A percentile compares a stretch with the other conserved stretches of the same genome.
These are phyloP conservation scores for Grallaria varia DNA, from an alignment of 2,113 vertebrate species.

Conservation along the genomic window DNA sequence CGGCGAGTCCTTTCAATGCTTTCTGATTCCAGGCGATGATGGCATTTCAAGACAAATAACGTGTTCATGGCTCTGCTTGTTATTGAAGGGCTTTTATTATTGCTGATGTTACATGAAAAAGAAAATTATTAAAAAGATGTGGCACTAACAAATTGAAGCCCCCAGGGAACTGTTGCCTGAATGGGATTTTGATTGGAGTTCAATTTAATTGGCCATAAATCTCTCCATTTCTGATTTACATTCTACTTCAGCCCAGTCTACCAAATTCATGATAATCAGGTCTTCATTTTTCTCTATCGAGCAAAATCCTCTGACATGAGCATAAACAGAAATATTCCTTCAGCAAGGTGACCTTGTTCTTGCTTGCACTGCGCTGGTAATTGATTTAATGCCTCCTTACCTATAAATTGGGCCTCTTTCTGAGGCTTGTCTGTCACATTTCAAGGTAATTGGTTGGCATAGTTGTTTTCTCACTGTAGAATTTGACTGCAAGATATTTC, in stretches of 20 bases:
- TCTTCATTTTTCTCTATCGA: conserved; percentile 48
- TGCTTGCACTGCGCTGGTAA: background rate
- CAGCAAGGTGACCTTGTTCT: conserved; percentile 68
- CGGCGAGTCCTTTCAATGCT: background rate
- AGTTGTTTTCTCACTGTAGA: background rate
- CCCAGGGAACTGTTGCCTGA: conserved; percentile 56
- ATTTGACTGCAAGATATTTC: background rate
- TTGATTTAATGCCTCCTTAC: conserved; percentile 54
- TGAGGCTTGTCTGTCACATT: background rate
- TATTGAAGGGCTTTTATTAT: conserved; percentile 47
- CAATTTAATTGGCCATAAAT: conserved; percentile 69
- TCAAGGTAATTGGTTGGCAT: background rate
- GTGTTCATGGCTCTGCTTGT: background rate
- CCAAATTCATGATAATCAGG: conserved; percentile 61
- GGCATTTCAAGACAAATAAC: conserved; percentile 54
- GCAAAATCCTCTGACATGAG: conserved; percentile 35
- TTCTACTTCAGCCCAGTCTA: conserved; percentile 37
- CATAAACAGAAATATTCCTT: conserved; percentile 48
- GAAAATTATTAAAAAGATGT: conserved; percentile 63
- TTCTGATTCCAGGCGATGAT: conserved; percentile 37
- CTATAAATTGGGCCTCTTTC: conserved; percentile 1
- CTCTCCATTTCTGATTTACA: conserved; percentile 54
- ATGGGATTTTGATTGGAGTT: conserved; percentile 69
- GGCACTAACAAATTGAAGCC: conserved; percentile 63
- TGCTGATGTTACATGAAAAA: conserved; percentile 57